phyloP scores from a whole-genome alignment of 92 coral and sea anemone genomes.

The Hydrozoanthus gracilis region DNA sequence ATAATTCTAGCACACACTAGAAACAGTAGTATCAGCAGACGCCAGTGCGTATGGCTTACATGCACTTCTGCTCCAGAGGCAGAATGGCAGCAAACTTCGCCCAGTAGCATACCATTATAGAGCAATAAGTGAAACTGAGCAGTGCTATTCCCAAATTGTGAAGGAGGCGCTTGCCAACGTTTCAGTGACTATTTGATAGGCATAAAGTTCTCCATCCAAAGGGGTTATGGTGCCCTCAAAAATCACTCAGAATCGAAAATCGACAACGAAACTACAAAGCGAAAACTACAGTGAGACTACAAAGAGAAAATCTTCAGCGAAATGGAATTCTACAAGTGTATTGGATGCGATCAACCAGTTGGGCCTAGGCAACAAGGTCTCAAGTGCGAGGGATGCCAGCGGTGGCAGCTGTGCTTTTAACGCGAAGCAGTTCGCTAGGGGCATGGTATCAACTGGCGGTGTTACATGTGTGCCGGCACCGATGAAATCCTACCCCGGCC shows the following conservation, averaged over 20 bases:
- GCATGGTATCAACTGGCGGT: conserved; percentile 37
- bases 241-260: conserved; percentile 29
- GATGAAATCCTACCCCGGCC: conserved; percentile 14
- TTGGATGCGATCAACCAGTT: conserved; percentile 17
- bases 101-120: conserved; percentile 56
- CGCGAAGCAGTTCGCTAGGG: conserved; percentile 28
- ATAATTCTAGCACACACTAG: conserved; percentile 52
- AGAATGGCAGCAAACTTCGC: conserved; percentile 38
- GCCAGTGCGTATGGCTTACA: conserved; percentile 53
- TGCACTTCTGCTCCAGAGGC: conserved; percentile 49
- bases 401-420: conserved; percentile 52
- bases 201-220: not conserved
- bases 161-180: conserved; percentile 30
- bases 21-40: conserved; percentile 56
- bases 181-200: not conserved
- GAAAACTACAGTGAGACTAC: no score
- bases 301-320: not conserved
- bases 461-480: conserved; percentile 17
- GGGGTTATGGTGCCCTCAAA: not conserved
- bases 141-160: conserved; percentile 30
- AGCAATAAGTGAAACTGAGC: conserved; percentile 44
- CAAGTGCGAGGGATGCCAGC: conserved; percentile 43
- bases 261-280: no score
- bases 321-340: conserved; percentile 18
- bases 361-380: conserved; percentile 28